A percentile compares a stretch with the other conserved stretches of the same genome.
Conservation (phyloP, 2,888 invertebrate genomes). For the Amphipyra berbera region DNA sequence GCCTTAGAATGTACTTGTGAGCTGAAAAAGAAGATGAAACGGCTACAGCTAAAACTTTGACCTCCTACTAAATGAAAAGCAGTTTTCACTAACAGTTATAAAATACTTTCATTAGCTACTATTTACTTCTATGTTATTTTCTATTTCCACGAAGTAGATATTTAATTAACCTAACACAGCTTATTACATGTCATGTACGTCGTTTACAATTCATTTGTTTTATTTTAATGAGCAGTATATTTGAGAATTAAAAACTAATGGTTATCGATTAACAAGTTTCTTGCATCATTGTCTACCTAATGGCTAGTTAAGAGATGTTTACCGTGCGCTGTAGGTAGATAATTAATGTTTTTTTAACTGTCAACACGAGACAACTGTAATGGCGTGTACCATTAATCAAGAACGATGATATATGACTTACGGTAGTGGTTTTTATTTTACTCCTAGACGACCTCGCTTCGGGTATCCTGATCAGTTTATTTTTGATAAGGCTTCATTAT, state of each 20-base stretch:
- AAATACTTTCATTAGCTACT: constrained; percentile 13
- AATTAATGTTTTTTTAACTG: constrained; percentile 74
- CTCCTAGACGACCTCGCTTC: constrained; percentile 36
- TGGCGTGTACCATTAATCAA: constrained; percentile 67
- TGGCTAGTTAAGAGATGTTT: constrained; percentile 66
- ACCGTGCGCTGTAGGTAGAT: constrained; percentile 65
- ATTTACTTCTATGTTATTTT: constrained; percentile 21
- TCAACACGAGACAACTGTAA: constrained; percentile 69
- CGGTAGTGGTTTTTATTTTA: constrained; percentile 49
- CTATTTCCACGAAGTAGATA: constrained; percentile 18
- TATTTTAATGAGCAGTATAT: constrained; percentile 57
- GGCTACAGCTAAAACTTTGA: too few species aligned
- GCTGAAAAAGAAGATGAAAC: too few species aligned
- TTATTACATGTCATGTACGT: constrained; percentile 23
- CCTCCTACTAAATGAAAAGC: too few species aligned
- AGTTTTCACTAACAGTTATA: too few species aligned
- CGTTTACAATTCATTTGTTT: constrained; percentile 52
- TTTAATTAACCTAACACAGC: constrained; percentile 22
- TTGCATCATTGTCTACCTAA: constrained; percentile 62
- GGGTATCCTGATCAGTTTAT: constrained; percentile 46
- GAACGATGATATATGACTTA: constrained; percentile 61
- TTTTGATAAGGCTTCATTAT: constrained; percentile 47
- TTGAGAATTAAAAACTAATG: constrained; percentile 57
- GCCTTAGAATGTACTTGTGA: too few species aligned
- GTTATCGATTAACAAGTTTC: constrained; percentile 60